Percentiles rank a stretch among this genome's conserved stretches.
Conservation (phyloP, 2,888 invertebrate species). For the Andrena camellia region DNA sequence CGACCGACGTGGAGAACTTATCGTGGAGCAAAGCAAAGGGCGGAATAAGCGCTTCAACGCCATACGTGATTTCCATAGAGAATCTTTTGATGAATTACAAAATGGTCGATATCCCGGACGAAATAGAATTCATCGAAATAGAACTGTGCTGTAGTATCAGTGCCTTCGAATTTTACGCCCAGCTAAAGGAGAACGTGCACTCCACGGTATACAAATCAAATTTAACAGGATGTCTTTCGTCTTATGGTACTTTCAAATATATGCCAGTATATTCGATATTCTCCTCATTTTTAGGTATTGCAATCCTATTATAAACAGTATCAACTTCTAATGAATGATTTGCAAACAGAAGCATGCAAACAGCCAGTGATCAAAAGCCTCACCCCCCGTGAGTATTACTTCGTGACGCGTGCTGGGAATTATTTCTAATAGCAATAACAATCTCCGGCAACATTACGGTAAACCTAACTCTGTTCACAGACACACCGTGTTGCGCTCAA, state of each 20-base stretch:
- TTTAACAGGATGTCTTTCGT: not conserved
- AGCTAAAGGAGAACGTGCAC: conserved; percentile 59
- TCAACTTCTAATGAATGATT: conserved; percentile 85
- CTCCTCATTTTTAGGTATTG: conserved; percentile 39
- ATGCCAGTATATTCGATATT: not conserved
- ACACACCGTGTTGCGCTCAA: conserved; percentile 88
- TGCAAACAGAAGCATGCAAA: conserved; percentile 85
- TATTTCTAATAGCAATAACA: not conserved
- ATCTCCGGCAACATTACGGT: not conserved
- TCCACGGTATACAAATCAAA: conserved; percentile 37
- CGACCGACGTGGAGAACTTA: conserved; percentile 51
- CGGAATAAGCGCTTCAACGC: conserved; percentile 33
- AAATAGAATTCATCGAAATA: conserved; percentile 58
- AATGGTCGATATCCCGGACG: conserved; percentile 48
- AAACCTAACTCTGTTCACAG: conserved; percentile 73
- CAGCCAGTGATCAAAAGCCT: conserved; percentile 85
- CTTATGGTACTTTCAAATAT: not conserved
- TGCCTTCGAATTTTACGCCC: conserved; percentile 34
- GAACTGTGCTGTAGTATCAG: conserved; percentile 43
- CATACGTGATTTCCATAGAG: conserved; percentile 35
- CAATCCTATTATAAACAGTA: conserved; percentile 79
- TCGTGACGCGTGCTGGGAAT: not conserved
- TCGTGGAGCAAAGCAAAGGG: conserved; percentile 34
- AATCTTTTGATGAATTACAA: conserved; percentile 35
- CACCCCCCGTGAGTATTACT: conserved; percentile 83